Base-by-base conservation (phyloP, 2,113 vertebrate species). In the Mohoua ochrocephala region DNA sequence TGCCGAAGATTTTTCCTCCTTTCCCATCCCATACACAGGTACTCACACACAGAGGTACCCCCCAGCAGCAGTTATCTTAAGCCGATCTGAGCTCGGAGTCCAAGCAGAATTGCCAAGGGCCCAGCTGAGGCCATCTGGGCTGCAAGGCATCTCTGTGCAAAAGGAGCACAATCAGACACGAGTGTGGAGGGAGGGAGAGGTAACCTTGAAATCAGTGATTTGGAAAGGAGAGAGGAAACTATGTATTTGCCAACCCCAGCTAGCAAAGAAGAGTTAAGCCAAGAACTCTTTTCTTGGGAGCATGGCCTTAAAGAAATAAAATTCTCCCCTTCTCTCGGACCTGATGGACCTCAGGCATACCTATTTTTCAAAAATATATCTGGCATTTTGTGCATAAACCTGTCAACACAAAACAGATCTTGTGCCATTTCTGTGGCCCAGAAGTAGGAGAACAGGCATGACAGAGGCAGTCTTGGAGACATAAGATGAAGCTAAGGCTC, bases 81-180 rank as follows among this genome's bases (percentile, higher is more conserved):
- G 79, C 47, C 30, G 33, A 91, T 91, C 81, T 35, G 33, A 56
- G 88, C 76, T 57, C 60, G 35, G 44, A 92, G 60, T 75, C 49
- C 50, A 91, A 60, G 54, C 30, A 84, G 87, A 89, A 78, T 19
- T 94, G 96, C 91, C 87, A 96, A 78, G 79, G 76, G 56, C 60
- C 85, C 91, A 92, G 86, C 85, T 93, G 88, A 91, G 92, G 68
- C 92, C 91, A 94, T 91, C 83, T 94, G 95, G 93, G 73, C 85
- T 87, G 56, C 49, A 93, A 95, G 67, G 68, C 63, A 73, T 73
- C 87, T 82, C 81, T 84, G 28, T 70, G n/a, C 76, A 93, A 67
- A 94, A 86, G 60, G 27, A 93, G 41, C 39, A 68, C 20, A 56
- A 75, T 52, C 64, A 94, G 41, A 92, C 57, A 54, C 6, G 37